Evolutionary conservation across 2,113 vertebrate genomes (phyloP), one percentile per base, ranked within the genome.

Genomic region (Brachypteracias leptosomus): DNA sequence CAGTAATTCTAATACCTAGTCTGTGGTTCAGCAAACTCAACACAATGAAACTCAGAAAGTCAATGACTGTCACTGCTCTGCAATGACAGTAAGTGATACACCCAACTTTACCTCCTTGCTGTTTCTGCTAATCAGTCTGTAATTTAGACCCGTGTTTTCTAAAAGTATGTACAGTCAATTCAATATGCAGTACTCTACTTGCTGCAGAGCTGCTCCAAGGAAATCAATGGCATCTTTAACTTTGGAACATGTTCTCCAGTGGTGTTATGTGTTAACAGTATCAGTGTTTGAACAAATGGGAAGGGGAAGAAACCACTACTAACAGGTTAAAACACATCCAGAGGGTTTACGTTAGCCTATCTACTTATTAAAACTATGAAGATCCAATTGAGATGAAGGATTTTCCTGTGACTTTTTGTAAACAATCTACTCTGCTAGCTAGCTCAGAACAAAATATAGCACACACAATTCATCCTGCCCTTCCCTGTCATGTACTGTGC

Each of bases 141-240:
- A 77, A 90, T 21, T 70, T 25, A 71, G 33, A 90, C 26, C 10
- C 7, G 49, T 10, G 24, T 44, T 59, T 85, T 85, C 55, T 71
- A 17, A 63, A 85, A 19, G 8, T 24, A 89, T 5, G 11, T 51
- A 33, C 22, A 74, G 12, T 4, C 16, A 59, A 51, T 70, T 83
- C 59, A 85, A 73, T 72, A 71, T 4, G 7, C 36, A 78, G 44
- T n/a, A 51, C 13, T 28, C 33, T 51, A 55, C 38, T 59, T 46
- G 15, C 16, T 58, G 40, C 38, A 88, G 55, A 87, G 44, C 20
- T 62, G 29, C 28, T 71, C 47, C 76, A 67, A 78, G 25, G n/a
- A 79, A 95, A 91, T 89, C 70, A 58, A 46, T 42, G 9, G 17
- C 35, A 85, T 13, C 26, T 85, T 85, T 74, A 82, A 18, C 74